phyloP scores from a whole-genome alignment of 2,888 invertebrate genomes.

The Dynastes hyllus region DNA sequence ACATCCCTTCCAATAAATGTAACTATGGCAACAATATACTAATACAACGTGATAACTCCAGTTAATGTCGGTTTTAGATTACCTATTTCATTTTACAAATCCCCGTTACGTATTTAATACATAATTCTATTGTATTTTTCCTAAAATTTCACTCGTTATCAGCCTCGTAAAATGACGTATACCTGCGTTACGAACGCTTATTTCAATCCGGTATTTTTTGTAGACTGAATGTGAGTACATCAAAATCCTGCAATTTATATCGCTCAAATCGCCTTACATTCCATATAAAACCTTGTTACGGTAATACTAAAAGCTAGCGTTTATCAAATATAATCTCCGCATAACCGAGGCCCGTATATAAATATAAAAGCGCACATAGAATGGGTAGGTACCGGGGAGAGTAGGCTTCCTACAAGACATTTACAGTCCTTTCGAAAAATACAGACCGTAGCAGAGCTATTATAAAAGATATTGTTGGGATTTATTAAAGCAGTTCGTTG shows the following conservation, averaged over 20 bases:
- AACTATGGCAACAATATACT: too few relatives aligned
- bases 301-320: slow-evolving; percentile 9
- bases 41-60: too few relatives aligned
- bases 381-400: background rate
- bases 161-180: too few relatives aligned
- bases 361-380: slow-evolving; percentile 8
- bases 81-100: too few relatives aligned
- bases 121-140: too few relatives aligned
- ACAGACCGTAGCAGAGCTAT: background rate
- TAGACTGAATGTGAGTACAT: too few relatives aligned
- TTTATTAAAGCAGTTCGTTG: slow-evolving; percentile 20
- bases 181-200: too few relatives aligned
- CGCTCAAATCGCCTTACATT: background rate
- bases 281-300: background rate
- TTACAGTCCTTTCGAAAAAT: background rate
- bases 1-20: too few relatives aligned
- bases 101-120: too few relatives aligned
- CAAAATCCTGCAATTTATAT: background rate
- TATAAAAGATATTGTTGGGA: slow-evolving; percentile 37
- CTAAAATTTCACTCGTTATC: too few relatives aligned
- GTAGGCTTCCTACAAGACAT: slow-evolving; percentile 9
- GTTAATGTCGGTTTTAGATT: too few relatives aligned
- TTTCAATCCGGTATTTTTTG: too few relatives aligned
- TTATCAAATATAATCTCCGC: slow-evolving; percentile 18
- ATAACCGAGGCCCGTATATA: slow-evolving; percentile 3